These are phyloP conservation scores for Clepsis dumicolana DNA, from an alignment of 2,888 invertebrate species.

Conservation along the genomic window DNA sequence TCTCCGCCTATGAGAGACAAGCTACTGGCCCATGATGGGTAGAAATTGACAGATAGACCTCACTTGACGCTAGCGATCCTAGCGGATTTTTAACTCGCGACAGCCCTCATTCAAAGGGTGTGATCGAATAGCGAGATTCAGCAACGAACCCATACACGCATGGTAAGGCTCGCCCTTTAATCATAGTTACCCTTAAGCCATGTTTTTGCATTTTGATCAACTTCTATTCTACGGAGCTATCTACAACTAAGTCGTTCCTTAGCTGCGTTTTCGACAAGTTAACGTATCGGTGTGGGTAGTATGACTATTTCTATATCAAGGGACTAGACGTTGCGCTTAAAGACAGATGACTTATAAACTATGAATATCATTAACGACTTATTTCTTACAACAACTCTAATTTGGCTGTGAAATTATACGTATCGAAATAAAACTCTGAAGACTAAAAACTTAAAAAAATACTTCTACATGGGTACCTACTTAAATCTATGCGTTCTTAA, in stretches of 20 bases:
- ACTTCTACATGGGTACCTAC: background rate
- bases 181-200: too few relatives aligned
- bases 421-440: conserved; percentile 29
- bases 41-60: too few relatives aligned
- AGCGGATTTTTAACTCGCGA: too few relatives aligned
- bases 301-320: conserved; percentile 21
- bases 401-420: conserved; percentile 2
- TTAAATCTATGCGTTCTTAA: background rate
- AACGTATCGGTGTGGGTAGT: background rate
- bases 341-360: conserved; percentile 38
- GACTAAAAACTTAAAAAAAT: conserved; percentile 15
- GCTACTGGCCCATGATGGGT: too few relatives aligned
- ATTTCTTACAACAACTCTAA: background rate
- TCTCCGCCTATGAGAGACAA: too few relatives aligned
- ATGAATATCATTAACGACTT: conserved; percentile 40
- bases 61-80: too few relatives aligned
- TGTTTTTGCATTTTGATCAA: too few relatives aligned
- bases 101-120: too few relatives aligned
- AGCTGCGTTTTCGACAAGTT: background rate
- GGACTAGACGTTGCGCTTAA: conserved; percentile 38
- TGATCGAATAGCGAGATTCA: too few relatives aligned
- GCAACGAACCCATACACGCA: too few relatives aligned
- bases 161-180: too few relatives aligned
- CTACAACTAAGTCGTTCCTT: background rate
- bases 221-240: background rate